Base-by-base conservation (phyloP, 2,797 vertebrate species). In the Aselliscus stoliczkanus region DNA sequence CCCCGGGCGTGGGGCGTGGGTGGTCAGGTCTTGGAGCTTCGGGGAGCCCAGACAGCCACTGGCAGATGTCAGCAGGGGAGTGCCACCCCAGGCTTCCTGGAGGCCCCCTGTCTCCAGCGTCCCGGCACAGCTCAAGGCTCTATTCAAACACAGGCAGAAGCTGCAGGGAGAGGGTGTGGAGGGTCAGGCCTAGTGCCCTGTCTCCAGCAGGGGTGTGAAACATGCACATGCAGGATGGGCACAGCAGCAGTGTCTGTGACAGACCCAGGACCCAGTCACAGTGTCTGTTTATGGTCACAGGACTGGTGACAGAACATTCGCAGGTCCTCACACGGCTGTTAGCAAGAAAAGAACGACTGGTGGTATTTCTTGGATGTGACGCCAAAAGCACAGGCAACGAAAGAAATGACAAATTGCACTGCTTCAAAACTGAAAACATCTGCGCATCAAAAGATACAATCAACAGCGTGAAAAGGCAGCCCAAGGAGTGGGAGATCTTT, bases 91-190 rank as follows among this genome's bases (percentile, higher is more conserved):
- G 31, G 21, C 42, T 0, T 60, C 67, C 50, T 2, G 65, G 47
- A 64, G 62, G 17, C 64, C 1, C 14, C 58, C 21, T 0, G 7
- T 27, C 1, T n/a, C 39, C 37, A 4, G n/a, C 1, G 10, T 47
- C 80, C 73, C 60, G 2, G 39, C 1, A 1, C 0, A 7, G 34
- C 72, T 75, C 31, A 90, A 79, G 69, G 93, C 85, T 76, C 97
- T 98, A 88, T 97, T 97, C 27, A 97, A 82, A 95, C 29, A 96
- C 67, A 94, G 96, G 89, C 93, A 95, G 80, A 97, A 97, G 96
- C 93, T 94, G 76, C n/a, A n/a, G 73, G 44, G 56, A 92, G 39
- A 50, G 69, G 79, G 2, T 0, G 5, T 1, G 11, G 34, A 13
- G 1, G 1, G 34, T 94, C 60, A 20, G 90, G 31, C 44, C 18